Evolutionary conservation across 2,113 vertebrate genomes (phyloP).

Genomic region (Rhipidura dahli): DNA sequence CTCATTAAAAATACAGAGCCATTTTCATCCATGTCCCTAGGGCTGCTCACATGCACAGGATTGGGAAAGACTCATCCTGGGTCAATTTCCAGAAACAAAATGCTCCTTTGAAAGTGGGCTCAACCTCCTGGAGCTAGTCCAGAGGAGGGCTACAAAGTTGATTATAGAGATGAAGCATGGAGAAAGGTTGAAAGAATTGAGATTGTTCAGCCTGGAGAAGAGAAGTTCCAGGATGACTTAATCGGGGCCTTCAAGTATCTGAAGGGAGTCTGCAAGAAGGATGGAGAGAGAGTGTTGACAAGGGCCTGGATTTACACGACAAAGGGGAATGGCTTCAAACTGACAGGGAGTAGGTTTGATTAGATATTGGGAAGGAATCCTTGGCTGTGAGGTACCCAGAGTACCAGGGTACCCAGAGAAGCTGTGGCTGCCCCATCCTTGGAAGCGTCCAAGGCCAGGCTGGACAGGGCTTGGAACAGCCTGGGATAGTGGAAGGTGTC

Average conservation of each 20-base stretch:
- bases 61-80: background rate
- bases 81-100: background rate
- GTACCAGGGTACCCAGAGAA: rapidly evolving
- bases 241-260: background rate
- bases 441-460: background rate
- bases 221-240: background rate
- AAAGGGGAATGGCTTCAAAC: background rate
- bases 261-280: background rate
- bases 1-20: background rate
- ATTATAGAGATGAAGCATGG: background rate
- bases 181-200: background rate
- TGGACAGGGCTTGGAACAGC: rapidly evolving
- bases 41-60: background rate
- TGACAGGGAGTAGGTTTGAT: background rate
- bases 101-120: background rate
- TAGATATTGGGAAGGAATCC: background rate
- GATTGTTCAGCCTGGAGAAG: background rate
- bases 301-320: background rate
- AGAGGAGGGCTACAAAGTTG: background rate
- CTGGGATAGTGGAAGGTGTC: background rate
- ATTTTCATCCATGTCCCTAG: background rate
- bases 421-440: background rate
- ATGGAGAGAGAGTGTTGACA: background rate
- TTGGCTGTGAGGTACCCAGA: rapidly evolving
- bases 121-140: background rate